Conservation (phyloP, 2,113 vertebrate genomes). For the Symphodus melops region DNA sequence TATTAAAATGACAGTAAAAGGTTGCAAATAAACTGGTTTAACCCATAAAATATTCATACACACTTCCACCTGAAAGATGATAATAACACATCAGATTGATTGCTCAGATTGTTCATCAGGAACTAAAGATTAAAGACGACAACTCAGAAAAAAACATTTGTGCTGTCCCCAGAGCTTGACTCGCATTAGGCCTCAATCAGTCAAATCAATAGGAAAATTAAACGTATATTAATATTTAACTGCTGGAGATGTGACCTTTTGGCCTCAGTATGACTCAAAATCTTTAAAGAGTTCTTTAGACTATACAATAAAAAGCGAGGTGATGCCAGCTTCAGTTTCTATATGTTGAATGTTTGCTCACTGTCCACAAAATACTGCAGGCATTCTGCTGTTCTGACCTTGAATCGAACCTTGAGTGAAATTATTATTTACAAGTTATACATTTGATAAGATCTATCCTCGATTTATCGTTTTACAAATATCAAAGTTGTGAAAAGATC, state of each 20-base stretch:
- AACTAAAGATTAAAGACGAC: too few species aligned
- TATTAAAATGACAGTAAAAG: too few species aligned
- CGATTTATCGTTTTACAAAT: too few species aligned
- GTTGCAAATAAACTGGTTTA: too few species aligned
- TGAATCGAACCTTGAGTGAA: neutral
- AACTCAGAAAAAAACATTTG: too few species aligned
- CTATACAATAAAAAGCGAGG: neutral
- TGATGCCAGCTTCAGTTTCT: neutral
- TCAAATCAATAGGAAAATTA: neutral
- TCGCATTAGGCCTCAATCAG: neutral
- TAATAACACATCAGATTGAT: too few species aligned
- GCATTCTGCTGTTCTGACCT: conserved; percentile 10
- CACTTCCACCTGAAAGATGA: too few species aligned
- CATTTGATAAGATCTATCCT: neutral
- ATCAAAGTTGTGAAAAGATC: neutral
- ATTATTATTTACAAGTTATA: conserved; percentile 14
- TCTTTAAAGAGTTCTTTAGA: neutral
- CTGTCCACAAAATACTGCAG: neutral
- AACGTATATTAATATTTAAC: neutral
- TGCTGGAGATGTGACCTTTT: neutral
- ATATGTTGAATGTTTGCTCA: neutral
- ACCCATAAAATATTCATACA: too few species aligned
- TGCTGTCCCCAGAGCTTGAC: too few species aligned
- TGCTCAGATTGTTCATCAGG: too few species aligned
- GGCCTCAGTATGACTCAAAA: neutral